Percentiles rank a stretch among this genome's conserved stretches.
Conservation (phyloP, 1,140 invertebrate genomes). For the Antheraea pernyi region DNA sequence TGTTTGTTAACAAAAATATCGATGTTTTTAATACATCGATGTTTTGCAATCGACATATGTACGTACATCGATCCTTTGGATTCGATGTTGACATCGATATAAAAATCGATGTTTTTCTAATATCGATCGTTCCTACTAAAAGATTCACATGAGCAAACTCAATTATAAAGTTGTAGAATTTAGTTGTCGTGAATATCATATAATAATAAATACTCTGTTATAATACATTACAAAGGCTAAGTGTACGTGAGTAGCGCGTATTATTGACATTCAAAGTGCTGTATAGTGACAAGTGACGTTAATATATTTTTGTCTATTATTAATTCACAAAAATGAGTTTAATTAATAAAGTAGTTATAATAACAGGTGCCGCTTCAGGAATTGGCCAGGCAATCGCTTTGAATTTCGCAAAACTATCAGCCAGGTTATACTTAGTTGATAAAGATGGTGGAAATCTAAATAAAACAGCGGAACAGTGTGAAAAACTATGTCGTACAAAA, state of each 20-base stretch:
- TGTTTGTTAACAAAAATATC: no score
- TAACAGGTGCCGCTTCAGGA: conserved; percentile 43
- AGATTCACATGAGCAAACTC: not conserved
- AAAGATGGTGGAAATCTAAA: conserved; percentile 27
- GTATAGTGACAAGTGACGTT: not conserved
- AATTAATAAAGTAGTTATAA: conserved; percentile 39
- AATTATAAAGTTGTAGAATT: not conserved
- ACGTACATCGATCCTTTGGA: no score
- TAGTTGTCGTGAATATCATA: no score
- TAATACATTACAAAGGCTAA: not conserved
- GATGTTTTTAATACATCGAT: no score
- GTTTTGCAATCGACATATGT: no score
- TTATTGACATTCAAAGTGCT: not conserved
- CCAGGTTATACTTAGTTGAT: conserved; percentile 36
- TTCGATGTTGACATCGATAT: no score
- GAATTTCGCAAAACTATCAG: conserved; percentile 38
- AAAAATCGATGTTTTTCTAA: no score
- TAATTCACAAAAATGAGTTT: conserved; percentile 34
- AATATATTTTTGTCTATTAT: not conserved
- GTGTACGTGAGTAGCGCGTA: not conserved
- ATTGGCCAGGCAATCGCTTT: conserved; percentile 39
- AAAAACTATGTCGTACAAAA: conserved; percentile 30
- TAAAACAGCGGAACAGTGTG: conserved; percentile 26
- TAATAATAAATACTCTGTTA: not conserved
- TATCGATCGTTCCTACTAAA: no score